Base-by-base conservation (phyloP, 1,140 invertebrate genomes). In the Eurytemora carolleeae region DNA sequence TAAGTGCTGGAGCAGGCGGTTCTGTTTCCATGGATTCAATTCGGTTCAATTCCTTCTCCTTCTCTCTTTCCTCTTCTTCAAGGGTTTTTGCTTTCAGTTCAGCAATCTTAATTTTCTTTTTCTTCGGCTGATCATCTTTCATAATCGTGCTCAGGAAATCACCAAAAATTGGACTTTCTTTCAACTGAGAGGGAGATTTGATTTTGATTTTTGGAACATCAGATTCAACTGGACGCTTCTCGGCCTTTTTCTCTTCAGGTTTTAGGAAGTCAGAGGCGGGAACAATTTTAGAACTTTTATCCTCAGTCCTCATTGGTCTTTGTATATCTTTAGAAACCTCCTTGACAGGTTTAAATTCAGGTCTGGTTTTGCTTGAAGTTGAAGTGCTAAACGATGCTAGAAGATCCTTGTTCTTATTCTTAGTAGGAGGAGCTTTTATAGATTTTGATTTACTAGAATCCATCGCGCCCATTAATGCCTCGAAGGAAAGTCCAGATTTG, bases 1-100 rank as follows among this genome's bases (percentile, higher is more conserved):
- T 62, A 22, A 62, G 57, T 2, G 53, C 12, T 17, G 54, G 17
- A 25, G 24, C 21, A 2, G 15, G 16, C 1, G 59, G 44, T 61
- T 24, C 31, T 22, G 25, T 18, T 54, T 57, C 24, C 17, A 17
- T 61, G 15, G 21, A 20, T 18, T 57, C 24, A 15, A 19, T 22
- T 2, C 21, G n/a, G 3, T 55, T 53, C n/a, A 54, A 53, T 58
- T 58, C 60, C 15, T 16, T 23, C 56, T 57, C 19, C 53, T 55
- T 55, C 20, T 55, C 19, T 16, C 18, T 22, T 22, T 57, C 23
- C 15, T 18, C 15, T 24, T 57, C 18, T 18, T 57, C 23, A 3
- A 21, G 54, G 19, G 56, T 20, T 23, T 18, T 18, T 16, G 18
- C 12, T 18, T 57, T 44, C 7, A 44, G 31, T 44, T 44, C 31